These are phyloP conservation scores for Drosophila limbata DNA, from an alignment of 2,888 invertebrate genomes.

Conservation along the genomic window DNA sequence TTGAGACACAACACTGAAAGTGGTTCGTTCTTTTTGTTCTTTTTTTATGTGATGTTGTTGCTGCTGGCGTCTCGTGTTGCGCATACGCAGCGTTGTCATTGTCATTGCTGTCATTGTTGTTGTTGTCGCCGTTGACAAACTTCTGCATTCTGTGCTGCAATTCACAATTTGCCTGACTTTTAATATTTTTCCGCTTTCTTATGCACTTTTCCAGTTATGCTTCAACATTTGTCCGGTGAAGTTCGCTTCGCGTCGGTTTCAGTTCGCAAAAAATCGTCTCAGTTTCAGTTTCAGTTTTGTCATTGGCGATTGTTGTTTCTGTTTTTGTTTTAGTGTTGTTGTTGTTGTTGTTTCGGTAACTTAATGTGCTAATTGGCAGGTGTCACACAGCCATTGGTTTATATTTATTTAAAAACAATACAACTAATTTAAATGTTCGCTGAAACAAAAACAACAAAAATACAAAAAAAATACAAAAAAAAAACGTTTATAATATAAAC, in stretches of 20 bases:
- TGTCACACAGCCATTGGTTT: slow-evolving; percentile 27
- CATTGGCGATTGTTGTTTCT: neutral
- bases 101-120: slow-evolving; percentile 11
- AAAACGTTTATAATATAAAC: neutral
- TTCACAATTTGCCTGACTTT: slow-evolving; percentile 3
- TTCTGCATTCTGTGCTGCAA: neutral
- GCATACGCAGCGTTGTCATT: slow-evolving; percentile 44
- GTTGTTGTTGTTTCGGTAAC: slow-evolving; percentile 1
- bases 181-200: slow-evolving; percentile 27
- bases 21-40: neutral
- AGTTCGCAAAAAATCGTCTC: slow-evolving; percentile 12
- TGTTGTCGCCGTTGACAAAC: neutral
- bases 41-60: slow-evolving; percentile 3
- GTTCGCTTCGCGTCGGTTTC: slow-evolving; percentile 46
- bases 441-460: slow-evolving; percentile 1
- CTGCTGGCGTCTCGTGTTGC: slow-evolving; percentile 21
- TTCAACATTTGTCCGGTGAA: slow-evolving; percentile 38
- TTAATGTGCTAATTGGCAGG: slow-evolving; percentile 39
- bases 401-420: slow-evolving; percentile 31
- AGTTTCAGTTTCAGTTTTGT: slow-evolving; percentile 1
- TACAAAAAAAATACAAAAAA: slow-evolving; percentile 1
- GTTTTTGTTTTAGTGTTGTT: neutral
- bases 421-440: slow-evolving; percentile 32
- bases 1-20: neutral
- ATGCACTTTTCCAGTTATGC: slow-evolving; percentile 50